These are phyloP conservation scores for Rhyzopertha dominica DNA, from an alignment of 1,140 invertebrate genomes.

Conservation along the genomic window DNA sequence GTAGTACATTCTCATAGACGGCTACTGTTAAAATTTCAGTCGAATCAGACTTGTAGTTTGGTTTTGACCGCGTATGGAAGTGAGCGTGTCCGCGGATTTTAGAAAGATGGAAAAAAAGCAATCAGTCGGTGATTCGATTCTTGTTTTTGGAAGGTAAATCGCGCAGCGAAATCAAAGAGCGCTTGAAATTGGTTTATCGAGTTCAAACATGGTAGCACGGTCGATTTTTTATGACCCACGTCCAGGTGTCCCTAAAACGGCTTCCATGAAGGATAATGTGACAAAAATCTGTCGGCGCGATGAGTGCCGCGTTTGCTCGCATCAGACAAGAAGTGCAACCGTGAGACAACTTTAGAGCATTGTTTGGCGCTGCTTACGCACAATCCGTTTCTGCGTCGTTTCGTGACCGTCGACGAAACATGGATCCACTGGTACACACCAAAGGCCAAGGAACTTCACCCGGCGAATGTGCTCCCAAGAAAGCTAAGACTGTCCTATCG, in stretches of 20 bases:
- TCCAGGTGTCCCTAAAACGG: conserved; percentile 28
- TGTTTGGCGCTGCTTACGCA: conserved; percentile 16
- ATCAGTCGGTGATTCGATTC: too few relatives aligned
- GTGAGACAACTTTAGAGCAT: neutral
- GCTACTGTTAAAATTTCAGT: too few relatives aligned
- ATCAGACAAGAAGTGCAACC: neutral
- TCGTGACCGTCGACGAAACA: conserved; percentile 40
- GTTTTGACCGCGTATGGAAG: too few relatives aligned
- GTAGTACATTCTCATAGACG: too few relatives aligned
- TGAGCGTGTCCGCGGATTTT: too few relatives aligned
- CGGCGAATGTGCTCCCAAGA: conserved; percentile 33
- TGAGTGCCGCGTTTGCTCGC: conserved; percentile 13
- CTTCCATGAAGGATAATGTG: conserved; percentile 32
- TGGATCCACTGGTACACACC: conserved; percentile 39
- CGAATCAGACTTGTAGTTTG: too few relatives aligned
- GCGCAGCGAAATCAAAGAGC: too few relatives aligned
- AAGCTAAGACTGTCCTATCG: conserved; percentile 24
- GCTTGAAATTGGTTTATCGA: too few relatives aligned
- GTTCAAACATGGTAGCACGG: conserved; percentile 37
- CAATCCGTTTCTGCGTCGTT: conserved; percentile 25
- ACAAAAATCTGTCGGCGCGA: conserved; percentile 27
- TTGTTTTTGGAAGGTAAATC: too few relatives aligned
- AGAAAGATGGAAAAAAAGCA: too few relatives aligned
- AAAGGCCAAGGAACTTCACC: conserved; percentile 39
- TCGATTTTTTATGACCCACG: conserved; percentile 34